phyloP scores from a whole-genome alignment of 2,113 vertebrate species.

The Vidua chalybeata region DNA sequence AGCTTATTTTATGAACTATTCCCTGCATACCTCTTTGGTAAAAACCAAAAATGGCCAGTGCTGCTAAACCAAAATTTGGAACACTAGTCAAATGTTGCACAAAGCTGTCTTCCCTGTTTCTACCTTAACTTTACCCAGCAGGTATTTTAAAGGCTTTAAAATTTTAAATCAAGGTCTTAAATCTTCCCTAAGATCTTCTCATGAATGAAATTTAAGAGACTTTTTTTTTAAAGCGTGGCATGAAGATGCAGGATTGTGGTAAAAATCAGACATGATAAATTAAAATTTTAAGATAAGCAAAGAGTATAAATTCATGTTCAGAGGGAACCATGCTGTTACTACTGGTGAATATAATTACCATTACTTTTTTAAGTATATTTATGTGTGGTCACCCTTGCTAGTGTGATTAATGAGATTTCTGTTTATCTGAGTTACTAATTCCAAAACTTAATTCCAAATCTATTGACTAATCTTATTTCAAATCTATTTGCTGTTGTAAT shows the following conservation, averaged over 20 bases:
- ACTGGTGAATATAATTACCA: not conserved
- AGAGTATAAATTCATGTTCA: not conserved
- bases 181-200: not conserved
- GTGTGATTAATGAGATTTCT: not conserved
- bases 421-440: not conserved
- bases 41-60: not conserved
- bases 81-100: not conserved
- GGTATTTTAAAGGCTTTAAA: not conserved
- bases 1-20: not conserved
- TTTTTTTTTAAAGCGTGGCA: not conserved
- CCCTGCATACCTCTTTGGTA: not conserved
- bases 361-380: not conserved
- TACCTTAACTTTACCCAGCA: not conserved
- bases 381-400: not conserved
- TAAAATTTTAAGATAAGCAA: not conserved
- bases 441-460: not conserved
- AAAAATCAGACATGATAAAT: not conserved
- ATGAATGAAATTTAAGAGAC: not conserved
- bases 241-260: not conserved
- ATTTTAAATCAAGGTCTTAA: not conserved
- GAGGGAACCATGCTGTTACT: not conserved
- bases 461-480: not conserved
- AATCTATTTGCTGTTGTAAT: not conserved
- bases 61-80: not conserved
- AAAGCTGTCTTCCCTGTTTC: not conserved